Evolutionary conservation across 2,888 invertebrate species (phyloP), one percentile per base, ranked within the genome.

Genomic region (Phaonia tiefii): DNA sequence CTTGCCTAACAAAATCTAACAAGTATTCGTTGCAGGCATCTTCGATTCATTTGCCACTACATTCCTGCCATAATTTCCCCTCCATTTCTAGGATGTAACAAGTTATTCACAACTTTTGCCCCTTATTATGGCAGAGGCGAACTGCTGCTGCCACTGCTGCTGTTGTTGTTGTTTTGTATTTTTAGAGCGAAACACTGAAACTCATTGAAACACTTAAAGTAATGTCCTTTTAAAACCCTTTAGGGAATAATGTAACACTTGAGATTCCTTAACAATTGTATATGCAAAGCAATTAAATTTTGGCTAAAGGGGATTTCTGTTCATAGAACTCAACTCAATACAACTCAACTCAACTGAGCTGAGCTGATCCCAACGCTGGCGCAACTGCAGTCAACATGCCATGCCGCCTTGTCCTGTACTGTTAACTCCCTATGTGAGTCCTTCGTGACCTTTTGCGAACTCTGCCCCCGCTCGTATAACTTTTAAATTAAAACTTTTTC

Each of bases 191-290:
- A 56, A 74, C 71, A n/a, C 4, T 63, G 77, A 49, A 5, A 44
- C 44, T 2, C 26, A 66, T n/a, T 67, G 77, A 75, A 81, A 81
- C 81, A 78, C 81, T 81, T 75, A 81, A 75, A 81, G 67, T 81
- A 81, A 81, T 78, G 81, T 75, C 74, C 75, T 72, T 75, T 75
- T 63, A 78, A 81, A 78, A 75, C 75, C 81, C 81, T 81, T 81
- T 81, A 69, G 81, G 81, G 81, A 80, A 78, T 80, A 81, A 78
- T 78, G 77, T 66, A 78, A 78, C 81, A 81, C 81, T 81, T 81
- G 81, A 81, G 75, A 81, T 81, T 78, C 81, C 81, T 78, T 49
- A 75, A 49, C 77, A 81, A 72, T 75, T 75, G 81, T 78, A 78
- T 81, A 69, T 63, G 63, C 75, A 63, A 75, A 81, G 78, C 81